Evolutionary conservation across 2,797 vertebrate species (phyloP), one percentile per base, ranked within the genome.

Genomic region (Sylvia borin): DNA sequence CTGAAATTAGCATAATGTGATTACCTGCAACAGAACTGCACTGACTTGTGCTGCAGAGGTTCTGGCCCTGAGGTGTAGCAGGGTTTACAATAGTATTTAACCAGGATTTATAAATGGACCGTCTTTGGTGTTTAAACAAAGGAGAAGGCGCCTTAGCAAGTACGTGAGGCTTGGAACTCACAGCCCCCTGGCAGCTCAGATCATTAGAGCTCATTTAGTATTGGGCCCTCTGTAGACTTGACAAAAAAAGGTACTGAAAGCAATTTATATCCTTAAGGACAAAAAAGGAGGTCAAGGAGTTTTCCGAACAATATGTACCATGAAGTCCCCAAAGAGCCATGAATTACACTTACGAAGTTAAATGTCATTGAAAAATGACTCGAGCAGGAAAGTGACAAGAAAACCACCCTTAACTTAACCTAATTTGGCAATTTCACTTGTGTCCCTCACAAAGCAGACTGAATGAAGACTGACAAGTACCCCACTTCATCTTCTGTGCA

Each of bases 361-460:
- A 98, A 98, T 97, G 98, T 97, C 98, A 97, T 94, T 98, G 98
- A 98, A 98, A 98, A 98, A 98, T 98, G 97, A 98, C 98, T 98
- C 94, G 70, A 92, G 98, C 97, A 97, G 97, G 95, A 98, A 97
- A 97, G 94, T 97, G 98, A 98, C 98, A 98, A 97, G 98, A 98
- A 98, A 98, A 98, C 97, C 98, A 96, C 90, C 96, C 97, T 94
- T 97, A 98, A 98, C 97, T 97, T 98, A 98, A 98, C 98, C 98
- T 97, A 97, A 98, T 98, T 98, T 98, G 98, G 98, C 98, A 98
- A 98, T 98, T 98, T 93, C 92, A 95, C 88, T 97, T 94, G 92
- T 95, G 97, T 79, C 90, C 92, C 72, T 57, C 93, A 82, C 90
- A 94, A 97, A 97, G 65, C 84, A 88, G 85, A 67, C 1, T 26